Conservation (phyloP, 2,113 vertebrate genomes). For the Hypomesus transpacificus region DNA sequence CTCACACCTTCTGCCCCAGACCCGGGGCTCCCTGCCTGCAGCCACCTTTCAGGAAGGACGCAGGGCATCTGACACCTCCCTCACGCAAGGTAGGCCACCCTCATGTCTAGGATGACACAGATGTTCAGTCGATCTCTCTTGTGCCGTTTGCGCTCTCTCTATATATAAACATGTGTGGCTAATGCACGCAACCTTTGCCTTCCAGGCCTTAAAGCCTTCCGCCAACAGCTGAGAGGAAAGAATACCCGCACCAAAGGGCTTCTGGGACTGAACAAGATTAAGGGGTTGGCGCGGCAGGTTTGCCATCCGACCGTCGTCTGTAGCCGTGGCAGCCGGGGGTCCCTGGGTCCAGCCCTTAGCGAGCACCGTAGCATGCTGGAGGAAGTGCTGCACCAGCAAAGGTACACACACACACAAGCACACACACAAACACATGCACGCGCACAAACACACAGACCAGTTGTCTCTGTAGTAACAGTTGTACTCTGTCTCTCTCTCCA, state of each 20-base stretch:
- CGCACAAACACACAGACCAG: background rate
- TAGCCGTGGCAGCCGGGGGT: slow-evolving; percentile 75
- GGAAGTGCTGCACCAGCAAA: slow-evolving; percentile 88
- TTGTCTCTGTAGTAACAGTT: background rate
- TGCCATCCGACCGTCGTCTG: slow-evolving; percentile 76
- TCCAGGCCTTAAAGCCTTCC: slow-evolving; percentile 91
- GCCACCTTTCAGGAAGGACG: slow-evolving; percentile 93
- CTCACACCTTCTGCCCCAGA: slow-evolving; percentile 81
- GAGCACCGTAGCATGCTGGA: slow-evolving; percentile 80
- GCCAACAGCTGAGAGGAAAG: slow-evolving; percentile 89
- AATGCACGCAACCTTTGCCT: slow-evolving; percentile 23
- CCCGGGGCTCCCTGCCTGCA: slow-evolving; percentile 77
- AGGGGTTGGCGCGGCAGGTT: slow-evolving; percentile 85
- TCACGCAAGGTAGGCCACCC: slow-evolving; percentile 84
- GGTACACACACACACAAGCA: slow-evolving; percentile 60
- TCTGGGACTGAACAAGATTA: slow-evolving; percentile 94
- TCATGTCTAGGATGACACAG: background rate
- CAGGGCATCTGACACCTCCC: slow-evolving; percentile 94
- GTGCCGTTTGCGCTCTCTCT: background rate
- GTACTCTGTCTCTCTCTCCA: slow-evolving; percentile 53
- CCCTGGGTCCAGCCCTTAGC: slow-evolving; percentile 71
- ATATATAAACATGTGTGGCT: slow-evolving; percentile 29
- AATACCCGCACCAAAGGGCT: slow-evolving; percentile 87
- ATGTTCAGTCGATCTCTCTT: background rate
- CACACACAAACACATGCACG: background rate